A percentile compares a stretch with the other conserved stretches of the same genome.
These are phyloP conservation scores for Labeo calbasu DNA, from an alignment of 2,797 vertebrate genomes.

Conservation along the genomic window DNA sequence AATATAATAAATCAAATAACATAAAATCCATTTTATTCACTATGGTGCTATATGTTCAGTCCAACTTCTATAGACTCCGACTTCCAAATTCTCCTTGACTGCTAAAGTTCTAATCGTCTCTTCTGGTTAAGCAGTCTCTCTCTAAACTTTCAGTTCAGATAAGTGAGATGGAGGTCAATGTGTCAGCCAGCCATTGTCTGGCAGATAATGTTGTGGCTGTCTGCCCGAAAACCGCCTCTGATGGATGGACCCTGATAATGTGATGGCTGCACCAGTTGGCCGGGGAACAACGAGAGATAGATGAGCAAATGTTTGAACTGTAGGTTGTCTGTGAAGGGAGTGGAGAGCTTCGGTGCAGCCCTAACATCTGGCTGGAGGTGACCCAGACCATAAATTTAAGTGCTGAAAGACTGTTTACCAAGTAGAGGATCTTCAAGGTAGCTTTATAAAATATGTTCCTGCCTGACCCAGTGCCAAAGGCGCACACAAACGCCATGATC, in stretches of 20 bases:
- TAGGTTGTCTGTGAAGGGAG: slow-evolving; percentile 53
- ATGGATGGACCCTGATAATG: slow-evolving; percentile 55
- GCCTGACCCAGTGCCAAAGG: slow-evolving; percentile 1
- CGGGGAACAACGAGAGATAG: slow-evolving; percentile 48
- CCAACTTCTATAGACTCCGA: not conserved
- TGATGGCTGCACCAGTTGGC: slow-evolving; percentile 43
- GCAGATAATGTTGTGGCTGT: slow-evolving; percentile 48
- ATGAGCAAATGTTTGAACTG: slow-evolving; percentile 56
- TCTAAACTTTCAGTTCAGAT: not conserved
- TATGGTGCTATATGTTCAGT: not conserved
- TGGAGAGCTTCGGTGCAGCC: slow-evolving; percentile 39
- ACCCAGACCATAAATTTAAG: slow-evolving; percentile 35
- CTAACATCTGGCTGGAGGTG: slow-evolving; percentile 36
- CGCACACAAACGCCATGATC: not conserved
- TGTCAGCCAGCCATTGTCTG: slow-evolving; percentile 61
- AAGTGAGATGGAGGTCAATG: slow-evolving; percentile 39
- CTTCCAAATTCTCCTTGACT: not conserved
- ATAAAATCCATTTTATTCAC: not conserved
- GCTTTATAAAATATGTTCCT: slow-evolving; percentile 24
- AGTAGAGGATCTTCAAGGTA: slow-evolving; percentile 20
- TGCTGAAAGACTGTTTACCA: slow-evolving; percentile 34
- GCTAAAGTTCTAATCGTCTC: not conserved
- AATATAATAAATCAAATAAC: not conserved
- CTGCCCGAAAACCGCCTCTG: slow-evolving; percentile 56
- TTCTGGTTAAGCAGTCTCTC: not conserved